Percentiles rank a stretch among this genome's conserved stretches.
phyloP scores from a whole-genome alignment of 2,888 invertebrate species.

The Pteria penguin region DNA sequence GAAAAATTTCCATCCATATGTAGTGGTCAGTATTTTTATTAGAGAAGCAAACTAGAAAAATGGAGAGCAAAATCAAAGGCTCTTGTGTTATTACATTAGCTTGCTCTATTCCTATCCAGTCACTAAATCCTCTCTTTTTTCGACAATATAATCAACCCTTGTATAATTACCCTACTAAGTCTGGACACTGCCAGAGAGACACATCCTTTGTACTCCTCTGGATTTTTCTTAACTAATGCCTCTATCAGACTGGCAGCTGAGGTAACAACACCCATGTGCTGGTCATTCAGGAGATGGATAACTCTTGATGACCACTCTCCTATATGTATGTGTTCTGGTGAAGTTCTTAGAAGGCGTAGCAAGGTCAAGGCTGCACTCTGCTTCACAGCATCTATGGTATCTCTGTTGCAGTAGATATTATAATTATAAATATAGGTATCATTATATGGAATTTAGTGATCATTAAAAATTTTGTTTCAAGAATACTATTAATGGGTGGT shows the following conservation, averaged over 20 bases:
- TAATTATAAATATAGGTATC: background rate
- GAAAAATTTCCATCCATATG: too few species aligned
- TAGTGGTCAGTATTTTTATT: too few species aligned
- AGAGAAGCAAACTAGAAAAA: too few species aligned
- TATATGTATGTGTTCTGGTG: conserved; percentile 94
- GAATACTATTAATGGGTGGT: too few species aligned
- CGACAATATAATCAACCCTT: too few species aligned
- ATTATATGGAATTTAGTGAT: too few species aligned
- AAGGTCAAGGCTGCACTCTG: conserved; percentile 99
- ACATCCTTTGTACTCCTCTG: conserved; percentile 99
- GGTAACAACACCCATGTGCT: conserved; percentile 99
- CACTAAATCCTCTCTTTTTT: too few species aligned
- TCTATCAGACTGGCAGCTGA: conserved; percentile 99
- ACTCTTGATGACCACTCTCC: conserved; percentile 99
- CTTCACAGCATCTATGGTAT: conserved; percentile 99
- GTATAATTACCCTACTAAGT: conserved; percentile 94
- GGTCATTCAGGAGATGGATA: conserved; percentile 98
- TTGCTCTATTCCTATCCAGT: too few species aligned
- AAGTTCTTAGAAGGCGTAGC: conserved; percentile 94
- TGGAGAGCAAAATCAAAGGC: too few species aligned
- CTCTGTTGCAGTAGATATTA: conserved; percentile 82
- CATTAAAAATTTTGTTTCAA: too few species aligned
- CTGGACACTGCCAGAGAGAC: conserved; percentile 98
- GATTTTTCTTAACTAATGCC: conserved; percentile 98
- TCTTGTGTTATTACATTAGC: too few species aligned